Base-by-base conservation (phyloP, 2,888 invertebrate species). In the Parnassius apollo region DNA sequence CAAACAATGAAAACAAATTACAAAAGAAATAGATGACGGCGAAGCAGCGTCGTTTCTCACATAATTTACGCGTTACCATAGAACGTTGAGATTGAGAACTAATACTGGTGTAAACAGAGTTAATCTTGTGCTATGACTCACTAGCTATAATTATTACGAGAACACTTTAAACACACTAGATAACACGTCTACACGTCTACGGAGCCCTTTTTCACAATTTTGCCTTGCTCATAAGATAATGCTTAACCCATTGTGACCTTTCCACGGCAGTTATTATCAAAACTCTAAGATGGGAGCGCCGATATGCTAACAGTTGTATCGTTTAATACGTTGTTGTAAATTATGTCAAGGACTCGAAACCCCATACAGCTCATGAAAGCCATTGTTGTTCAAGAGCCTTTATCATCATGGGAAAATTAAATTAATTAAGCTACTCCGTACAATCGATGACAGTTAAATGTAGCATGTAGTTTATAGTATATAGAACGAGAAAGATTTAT, bases 381-480 rank as follows among this genome's bases (percentile, higher is more conserved):
- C 66, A 77, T 77, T 77, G 77, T 75, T 61, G 68, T 62, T 65
- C 64, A 65, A 66, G 57, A 61, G 68, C 71, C 71, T 75, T 75
- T 76, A 76, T 76, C 70, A 71, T 73, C 82, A 83, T 86, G 86
- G 84, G 85, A 85, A 81, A 81, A 79, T 78, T 83, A 83, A 84
- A 85, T 84, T 73, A 81, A 85, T 81, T 80, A 81, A 76, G 76
- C 70, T 73, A 57, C 11, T 66, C 72, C 68, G 70, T 65, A 63
- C 64, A 68, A 60, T 54, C 53, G 57, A 61, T 48, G 18, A 44
- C 13, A 50, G 18, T 50, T 44, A 35, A 35, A 35, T 35, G 35
- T 7, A 35, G 35, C 35, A 35, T 35, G 35, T 4, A 7, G 35
- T 35, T 35, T 35, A 35, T 35, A 4, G 35, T 7, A 35, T 35